Base-by-base conservation (phyloP, 53 echinoderm and acorn worm genomes). In the Henricia sp. region DNA sequence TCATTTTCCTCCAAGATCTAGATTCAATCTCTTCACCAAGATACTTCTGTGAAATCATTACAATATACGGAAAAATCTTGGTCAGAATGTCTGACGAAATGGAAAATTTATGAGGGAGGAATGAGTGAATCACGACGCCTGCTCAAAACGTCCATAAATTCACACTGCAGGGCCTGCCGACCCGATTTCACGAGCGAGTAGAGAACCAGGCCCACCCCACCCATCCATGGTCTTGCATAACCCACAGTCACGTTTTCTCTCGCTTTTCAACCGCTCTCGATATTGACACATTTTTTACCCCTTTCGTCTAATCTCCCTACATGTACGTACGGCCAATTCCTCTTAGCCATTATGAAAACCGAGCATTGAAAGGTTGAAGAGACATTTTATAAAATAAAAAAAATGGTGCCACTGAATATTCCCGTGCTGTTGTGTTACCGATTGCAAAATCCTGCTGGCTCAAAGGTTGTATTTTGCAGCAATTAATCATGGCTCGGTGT, bases 391-490 rank as follows among this genome's bases (percentile, higher is more conserved):
- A 23, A 60, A 60, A 65, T 34, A 35, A 67, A 1, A 67, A 67
- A 37, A 67, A 67, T 67, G 67, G 67, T 67, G 67, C 62, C 32
- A 60, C 33, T 29, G 23, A 32, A 34, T 60, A 60, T 60, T 30
- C 30, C 62, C 33, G 0, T 27, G 1, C 62, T 29, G 57, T 29
- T 57, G 35, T 29, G 41, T 5, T 17, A 59, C 38, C 32, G 55
- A 76, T 76, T 38, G 39, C 59, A 28, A n/a, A 76, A 38, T 76
- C 76, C 27, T 10, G 30, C 25, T 32, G 25, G 76, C 58, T 76
- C 76, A 76, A 76, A 76, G 76, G 76, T 76, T 76, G 59, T 58
- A 40, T 76, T 59, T 76, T 57, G 42, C 38, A 41, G 38, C 39
- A 37, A 76, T 76, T 76, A 57, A 76, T 76, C 76, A 76, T 58